Evolutionary conservation across 2,888 invertebrate genomes (phyloP).

Genomic region (Meta bourneti): DNA sequence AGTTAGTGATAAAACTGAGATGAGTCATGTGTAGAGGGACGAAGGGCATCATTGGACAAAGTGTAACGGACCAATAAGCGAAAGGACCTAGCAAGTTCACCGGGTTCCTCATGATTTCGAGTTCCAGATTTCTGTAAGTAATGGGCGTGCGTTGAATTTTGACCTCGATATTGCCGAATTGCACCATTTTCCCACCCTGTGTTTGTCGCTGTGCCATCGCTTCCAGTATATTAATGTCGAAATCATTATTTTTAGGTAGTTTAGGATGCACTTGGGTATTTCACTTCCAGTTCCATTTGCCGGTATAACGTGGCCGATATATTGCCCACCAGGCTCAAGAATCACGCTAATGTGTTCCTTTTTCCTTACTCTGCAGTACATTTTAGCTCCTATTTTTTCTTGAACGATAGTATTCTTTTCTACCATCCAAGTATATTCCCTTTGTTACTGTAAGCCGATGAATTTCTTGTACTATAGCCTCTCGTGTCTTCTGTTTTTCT

Average conservation of each 20-base stretch:
- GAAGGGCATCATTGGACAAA: too few relatives aligned
- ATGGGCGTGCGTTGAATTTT: too few relatives aligned
- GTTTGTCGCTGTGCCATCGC: too few relatives aligned
- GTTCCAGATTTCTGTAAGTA: too few relatives aligned
- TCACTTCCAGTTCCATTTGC: background rate
- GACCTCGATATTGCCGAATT: too few relatives aligned
- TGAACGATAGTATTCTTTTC: background rate
- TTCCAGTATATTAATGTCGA: too few relatives aligned
- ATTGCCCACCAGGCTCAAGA: background rate
- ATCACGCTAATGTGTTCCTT: background rate
- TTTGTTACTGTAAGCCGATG: background rate
- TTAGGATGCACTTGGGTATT: background rate
- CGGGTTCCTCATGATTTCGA: too few relatives aligned
- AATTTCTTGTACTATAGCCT: background rate
- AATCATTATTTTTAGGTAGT: background rate
- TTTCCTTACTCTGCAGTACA: background rate
- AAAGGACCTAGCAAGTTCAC: too few relatives aligned
- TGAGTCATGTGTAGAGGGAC: too few relatives aligned
- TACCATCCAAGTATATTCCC: background rate
- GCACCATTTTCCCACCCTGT: too few relatives aligned
- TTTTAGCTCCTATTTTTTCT: background rate
- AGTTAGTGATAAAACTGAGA: too few relatives aligned
- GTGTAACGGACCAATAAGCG: too few relatives aligned
- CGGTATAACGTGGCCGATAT: background rate
- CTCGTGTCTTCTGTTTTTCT: background rate